Evolutionary conservation across 2,888 invertebrate genomes (phyloP), one percentile per base, ranked within the genome.

Genomic region (Nysson spinosus): DNA sequence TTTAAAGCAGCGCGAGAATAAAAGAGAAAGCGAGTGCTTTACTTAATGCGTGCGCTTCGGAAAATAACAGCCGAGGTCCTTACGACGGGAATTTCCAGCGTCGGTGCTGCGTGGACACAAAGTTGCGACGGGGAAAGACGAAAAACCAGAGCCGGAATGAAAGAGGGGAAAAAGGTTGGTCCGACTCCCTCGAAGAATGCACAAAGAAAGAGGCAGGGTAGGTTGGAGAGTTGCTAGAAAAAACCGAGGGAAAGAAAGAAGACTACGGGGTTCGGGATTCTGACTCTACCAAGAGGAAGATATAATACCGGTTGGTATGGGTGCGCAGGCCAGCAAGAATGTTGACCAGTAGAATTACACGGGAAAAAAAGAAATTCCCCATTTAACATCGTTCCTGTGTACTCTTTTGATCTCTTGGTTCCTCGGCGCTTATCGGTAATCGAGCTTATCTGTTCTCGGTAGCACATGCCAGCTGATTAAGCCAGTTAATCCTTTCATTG

Each of bases 271-370:
- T 28, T 40, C 58, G 72, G 64, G 60, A 60, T 64, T 64, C 52
- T 54, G 47, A 62, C 66, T 61, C 60, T 55, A 57, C 52, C 61
- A 56, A n/a, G n/a, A n/a, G 54, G 57, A 66, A 46, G 64, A 62
- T 64, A 72, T 70, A 70, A 74, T 73, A 72, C 64, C 69, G 67
- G 72, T 61, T 73, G 61, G 58, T 62, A 50, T 56, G 67, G 69
- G 70, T 62, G 69, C 74, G 60, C 71, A 69, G 14, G 77, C 62
- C 63, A 67, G 70, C 68, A 58, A 46, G 69, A 71, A 66, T 62
- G 51, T 44, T 67, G 73, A 58, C 58, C 56, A 66, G 73, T 32
- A 37, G 58, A 54, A 64, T 68, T 56, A 66, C 64, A 64, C 52
- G 54, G 49, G 51, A 61, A 46, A 57, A 28, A 50, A 22, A 17